phyloP scores from a whole-genome alignment of 1,140 invertebrate species.

The Yoshiicerus persimilis region DNA sequence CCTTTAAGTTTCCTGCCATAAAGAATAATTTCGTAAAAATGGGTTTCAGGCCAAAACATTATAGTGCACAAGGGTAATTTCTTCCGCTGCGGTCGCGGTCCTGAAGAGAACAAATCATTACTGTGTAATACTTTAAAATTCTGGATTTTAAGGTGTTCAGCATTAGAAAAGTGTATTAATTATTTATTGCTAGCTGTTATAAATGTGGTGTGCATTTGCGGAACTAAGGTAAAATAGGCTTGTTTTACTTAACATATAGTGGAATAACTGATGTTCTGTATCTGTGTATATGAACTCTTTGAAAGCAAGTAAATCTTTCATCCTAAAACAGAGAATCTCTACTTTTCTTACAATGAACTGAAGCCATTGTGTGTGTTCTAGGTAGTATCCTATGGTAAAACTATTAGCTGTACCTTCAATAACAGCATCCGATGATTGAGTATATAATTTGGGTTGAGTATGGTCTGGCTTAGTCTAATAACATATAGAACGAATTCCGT shows the following conservation, averaged over 20 bases:
- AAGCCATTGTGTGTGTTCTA: too few species aligned
- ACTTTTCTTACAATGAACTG: not conserved
- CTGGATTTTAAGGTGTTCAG: too few species aligned
- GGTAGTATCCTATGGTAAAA: too few species aligned
- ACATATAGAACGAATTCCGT: not conserved
- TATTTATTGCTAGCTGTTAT: too few species aligned
- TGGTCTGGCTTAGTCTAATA: not conserved
- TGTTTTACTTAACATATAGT: not conserved
- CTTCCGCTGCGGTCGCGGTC: too few species aligned
- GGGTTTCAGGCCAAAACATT: not conserved
- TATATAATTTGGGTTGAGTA: not conserved
- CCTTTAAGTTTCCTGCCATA: not conserved
- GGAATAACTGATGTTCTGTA: not conserved
- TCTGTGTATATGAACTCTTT: not conserved
- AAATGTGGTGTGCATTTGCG: not conserved
- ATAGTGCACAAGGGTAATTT: too few species aligned
- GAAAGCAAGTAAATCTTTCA: slow-evolving; percentile 7
- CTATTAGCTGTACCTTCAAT: too few species aligned
- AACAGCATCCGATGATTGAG: too few species aligned
- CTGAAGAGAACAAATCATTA: too few species aligned
- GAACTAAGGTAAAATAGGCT: not conserved
- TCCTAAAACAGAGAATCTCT: not conserved
- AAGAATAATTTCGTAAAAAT: not conserved
- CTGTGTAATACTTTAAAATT: too few species aligned
- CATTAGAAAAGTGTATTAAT: too few species aligned